Conservation (phyloP, 2,113 vertebrate genomes). For the Anhinga rufa region DNA sequence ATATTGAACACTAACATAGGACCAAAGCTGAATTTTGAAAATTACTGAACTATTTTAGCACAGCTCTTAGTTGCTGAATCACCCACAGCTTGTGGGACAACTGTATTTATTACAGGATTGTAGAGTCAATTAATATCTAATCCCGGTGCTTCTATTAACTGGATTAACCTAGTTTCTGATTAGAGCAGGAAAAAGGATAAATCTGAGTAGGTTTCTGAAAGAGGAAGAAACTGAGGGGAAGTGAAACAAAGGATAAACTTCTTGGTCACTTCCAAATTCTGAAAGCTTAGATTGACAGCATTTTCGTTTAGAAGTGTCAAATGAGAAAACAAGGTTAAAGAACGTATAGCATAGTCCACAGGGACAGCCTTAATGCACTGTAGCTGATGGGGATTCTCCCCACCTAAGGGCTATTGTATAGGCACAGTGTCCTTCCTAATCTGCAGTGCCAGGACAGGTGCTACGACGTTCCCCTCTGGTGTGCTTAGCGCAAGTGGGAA, state of each 20-base stretch:
- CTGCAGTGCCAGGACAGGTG: background rate
- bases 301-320: background rate
- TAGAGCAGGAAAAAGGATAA: background rate
- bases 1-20: background rate
- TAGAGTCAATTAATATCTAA: background rate
- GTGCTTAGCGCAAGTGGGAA: background rate
- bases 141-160: background rate
- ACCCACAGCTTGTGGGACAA: background rate
- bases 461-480: background rate
- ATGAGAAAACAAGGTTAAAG: background rate
- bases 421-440: background rate
- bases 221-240: background rate
- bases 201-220: background rate
- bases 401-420: background rate
- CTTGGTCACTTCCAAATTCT: background rate
- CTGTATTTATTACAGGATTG: background rate
- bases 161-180: background rate
- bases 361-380: background rate
- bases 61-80: background rate
- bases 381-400: background rate
- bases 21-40: background rate
- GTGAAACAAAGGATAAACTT: background rate
- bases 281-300: background rate
- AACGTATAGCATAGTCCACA: accelerated
- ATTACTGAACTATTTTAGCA: background rate